These are phyloP conservation scores for Brassicogethes aeneus DNA, from an alignment of 2,888 invertebrate species.

Conservation along the genomic window DNA sequence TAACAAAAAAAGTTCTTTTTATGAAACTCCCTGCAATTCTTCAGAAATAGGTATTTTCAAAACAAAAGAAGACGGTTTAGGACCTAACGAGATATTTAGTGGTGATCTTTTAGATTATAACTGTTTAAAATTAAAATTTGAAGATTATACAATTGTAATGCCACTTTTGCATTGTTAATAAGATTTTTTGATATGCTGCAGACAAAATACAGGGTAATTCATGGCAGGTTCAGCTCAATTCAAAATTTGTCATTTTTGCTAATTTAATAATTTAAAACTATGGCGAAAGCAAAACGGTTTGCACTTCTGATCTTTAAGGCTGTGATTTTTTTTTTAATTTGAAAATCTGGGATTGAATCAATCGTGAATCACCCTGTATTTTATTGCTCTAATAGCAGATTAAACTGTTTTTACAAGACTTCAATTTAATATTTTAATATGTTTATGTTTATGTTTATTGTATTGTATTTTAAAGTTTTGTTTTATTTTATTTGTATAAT, in stretches of 20 bases:
- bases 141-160: neutral
- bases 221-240: neutral
- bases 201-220: neutral
- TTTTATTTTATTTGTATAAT: too few species aligned
- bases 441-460: too few species aligned
- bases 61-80: too few species aligned
- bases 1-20: neutral
- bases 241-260: neutral
- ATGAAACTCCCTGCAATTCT: neutral
- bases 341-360: too few species aligned
- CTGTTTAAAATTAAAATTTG: slow-evolving; percentile 1
- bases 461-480: too few species aligned
- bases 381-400: too few species aligned
- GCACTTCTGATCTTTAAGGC: neutral
- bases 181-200: neutral
- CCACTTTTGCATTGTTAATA: neutral
- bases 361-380: too few species aligned
- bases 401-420: too few species aligned
- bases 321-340: too few species aligned
- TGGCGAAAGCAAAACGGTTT: neutral
- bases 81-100: too few species aligned
- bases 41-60: slow-evolving; percentile 1
- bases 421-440: too few species aligned
- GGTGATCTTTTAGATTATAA: too few species aligned
- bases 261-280: neutral